These are phyloP conservation scores for Anguilla obscura DNA, from an alignment of 2,797 vertebrate species.

Conservation along the genomic window DNA sequence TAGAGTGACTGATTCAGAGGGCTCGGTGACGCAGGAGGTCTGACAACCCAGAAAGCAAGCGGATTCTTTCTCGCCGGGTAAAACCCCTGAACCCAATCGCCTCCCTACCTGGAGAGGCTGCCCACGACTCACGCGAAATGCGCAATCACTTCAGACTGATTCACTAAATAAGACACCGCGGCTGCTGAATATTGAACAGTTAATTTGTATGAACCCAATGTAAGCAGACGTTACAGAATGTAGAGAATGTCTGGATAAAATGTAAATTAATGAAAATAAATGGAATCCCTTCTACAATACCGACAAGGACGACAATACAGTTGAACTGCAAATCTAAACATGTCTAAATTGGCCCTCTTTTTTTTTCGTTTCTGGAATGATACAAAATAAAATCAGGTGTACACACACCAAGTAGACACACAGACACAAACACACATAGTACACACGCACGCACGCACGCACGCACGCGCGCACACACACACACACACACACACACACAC, in stretches of 20 bases:
- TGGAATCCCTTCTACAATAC: no score
- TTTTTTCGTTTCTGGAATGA: no score
- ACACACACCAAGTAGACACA: not conserved
- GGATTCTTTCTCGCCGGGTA: not conserved
- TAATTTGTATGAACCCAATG: not conserved
- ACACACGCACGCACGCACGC: not conserved
- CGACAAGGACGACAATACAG: no score
- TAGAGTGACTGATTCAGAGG: no score
- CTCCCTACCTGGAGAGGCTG: not conserved
- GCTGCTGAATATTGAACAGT: not conserved
- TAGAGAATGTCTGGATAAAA: no score
- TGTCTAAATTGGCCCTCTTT: no score
- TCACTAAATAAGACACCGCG: not conserved
- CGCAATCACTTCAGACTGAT: no score
- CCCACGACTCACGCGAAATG: not conserved
- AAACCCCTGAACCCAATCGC: not conserved
- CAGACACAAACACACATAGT: no score
- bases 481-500: not conserved
- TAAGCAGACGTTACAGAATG: not conserved
- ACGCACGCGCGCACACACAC: not conserved
- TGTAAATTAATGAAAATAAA: no score
- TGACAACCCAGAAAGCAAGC: not conserved
- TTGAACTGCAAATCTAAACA: no score
- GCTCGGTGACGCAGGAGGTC: no score
- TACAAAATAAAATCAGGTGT: not conserved